A percentile compares a stretch with the other conserved stretches of the same genome.
Evolutionary conservation across 2,113 vertebrate species (phyloP).

Genomic region (Festucalex cinctus): DNA sequence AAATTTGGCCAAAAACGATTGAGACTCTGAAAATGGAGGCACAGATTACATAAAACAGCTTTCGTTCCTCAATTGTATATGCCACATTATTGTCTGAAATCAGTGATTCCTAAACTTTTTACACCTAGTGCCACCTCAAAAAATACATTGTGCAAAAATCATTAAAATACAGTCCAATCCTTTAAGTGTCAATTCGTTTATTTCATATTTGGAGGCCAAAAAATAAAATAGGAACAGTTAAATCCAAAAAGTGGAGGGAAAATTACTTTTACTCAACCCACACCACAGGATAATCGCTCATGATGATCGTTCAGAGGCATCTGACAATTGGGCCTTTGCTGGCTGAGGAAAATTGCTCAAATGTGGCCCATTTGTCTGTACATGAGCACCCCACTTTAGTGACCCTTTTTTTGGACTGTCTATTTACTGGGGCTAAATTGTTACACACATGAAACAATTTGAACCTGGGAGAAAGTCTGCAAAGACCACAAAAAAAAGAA

Average conservation of each 20-base stretch:
- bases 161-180: too few species aligned
- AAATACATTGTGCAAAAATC: too few species aligned
- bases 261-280: background rate
- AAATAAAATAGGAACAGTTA: background rate
- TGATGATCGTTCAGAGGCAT: background rate
- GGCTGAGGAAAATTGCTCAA: background rate
- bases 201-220: too few species aligned
- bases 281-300: too few species aligned
- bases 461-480: conserved; percentile 32
- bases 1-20: background rate
- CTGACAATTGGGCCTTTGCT: background rate
- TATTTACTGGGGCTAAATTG: background rate
- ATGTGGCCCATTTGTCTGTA: background rate
- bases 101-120: too few species aligned
- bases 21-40: background rate
- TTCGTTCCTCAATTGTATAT: too few species aligned
- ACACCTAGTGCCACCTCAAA: too few species aligned
- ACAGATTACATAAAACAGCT: too few species aligned
- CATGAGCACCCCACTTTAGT: background rate
- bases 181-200: too few species aligned
- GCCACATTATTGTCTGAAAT: too few species aligned
- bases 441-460: conserved; percentile 27
- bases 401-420: background rate
- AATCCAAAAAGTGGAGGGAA: background rate
- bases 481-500: conserved; percentile 22